Evolutionary conservation across 2,797 vertebrate genomes (phyloP).

Genomic region (Toxotes lorentzi): DNA sequence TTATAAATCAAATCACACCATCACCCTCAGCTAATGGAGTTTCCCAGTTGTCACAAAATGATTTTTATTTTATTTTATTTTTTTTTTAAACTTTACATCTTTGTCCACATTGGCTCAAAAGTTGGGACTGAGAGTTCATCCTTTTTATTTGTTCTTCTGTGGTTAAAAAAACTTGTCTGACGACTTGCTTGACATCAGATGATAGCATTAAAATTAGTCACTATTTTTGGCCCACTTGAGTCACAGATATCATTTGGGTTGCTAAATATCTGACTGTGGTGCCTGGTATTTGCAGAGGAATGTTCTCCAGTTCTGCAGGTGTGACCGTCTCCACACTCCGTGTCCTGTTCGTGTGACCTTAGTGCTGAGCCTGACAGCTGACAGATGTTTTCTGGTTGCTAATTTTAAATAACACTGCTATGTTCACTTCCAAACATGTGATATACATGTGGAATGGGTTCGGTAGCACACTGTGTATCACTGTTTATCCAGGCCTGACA

Average conservation of each 20-base stretch:
- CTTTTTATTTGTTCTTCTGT: not conserved
- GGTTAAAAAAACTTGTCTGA: not conserved
- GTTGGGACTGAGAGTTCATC: not conserved
- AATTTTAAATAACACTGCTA: slow-evolving; percentile 16
- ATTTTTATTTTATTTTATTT: too few relatives aligned
- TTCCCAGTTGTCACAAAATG: not conserved
- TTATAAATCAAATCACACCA: not conserved
- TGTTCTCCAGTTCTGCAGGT: not conserved
- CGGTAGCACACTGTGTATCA: not conserved
- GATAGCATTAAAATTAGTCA: slow-evolving; percentile 6
- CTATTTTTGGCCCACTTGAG: slow-evolving; percentile 10
- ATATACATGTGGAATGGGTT: slow-evolving; percentile 4
- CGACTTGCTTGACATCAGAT: slow-evolving; percentile 9
- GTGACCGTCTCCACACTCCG: not conserved
- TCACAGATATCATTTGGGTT: slow-evolving; percentile 7
- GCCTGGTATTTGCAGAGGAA: not conserved
- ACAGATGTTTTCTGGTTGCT: slow-evolving; percentile 4
- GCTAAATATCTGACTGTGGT: not conserved
- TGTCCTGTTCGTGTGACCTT: slow-evolving; percentile 9
- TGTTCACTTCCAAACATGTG: slow-evolving; percentile 7
- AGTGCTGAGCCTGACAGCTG: slow-evolving; percentile 8
- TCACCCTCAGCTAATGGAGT: not conserved
- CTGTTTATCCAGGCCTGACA: not conserved
- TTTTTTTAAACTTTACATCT: too few relatives aligned
- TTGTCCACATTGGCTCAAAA: not conserved